Evolutionary conservation across 2,888 invertebrate genomes (phyloP), one percentile per base, ranked within the genome.

Genomic region (Dryococelus australis): DNA sequence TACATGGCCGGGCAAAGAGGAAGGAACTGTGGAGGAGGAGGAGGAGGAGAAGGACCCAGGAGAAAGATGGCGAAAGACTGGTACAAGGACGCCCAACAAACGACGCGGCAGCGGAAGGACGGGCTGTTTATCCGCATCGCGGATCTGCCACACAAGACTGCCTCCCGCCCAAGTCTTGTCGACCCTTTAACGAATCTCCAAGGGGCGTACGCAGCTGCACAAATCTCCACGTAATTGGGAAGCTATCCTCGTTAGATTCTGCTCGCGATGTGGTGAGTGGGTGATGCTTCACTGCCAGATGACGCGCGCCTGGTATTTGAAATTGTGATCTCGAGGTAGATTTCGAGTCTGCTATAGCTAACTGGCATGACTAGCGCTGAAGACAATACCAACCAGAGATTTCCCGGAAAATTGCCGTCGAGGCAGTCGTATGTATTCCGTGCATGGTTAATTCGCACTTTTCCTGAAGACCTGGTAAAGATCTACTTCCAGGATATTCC

Each of bases 211-310:
- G 16, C 10, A 20, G 65, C 65, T 65, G 65, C 65, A 65, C 65
- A 65, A 65, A 65, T 65, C 65, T 65, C 65, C 65, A 65, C 65
- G 16, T 65, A 65, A 65, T 65, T 65, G 65, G 65, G 65, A 65
- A 65, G 65, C 65, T 24, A 65, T 65, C 65, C 65, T 65, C 65
- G 65, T 65, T 65, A 65, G 65, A 65, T 65, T 65, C 65, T 24
- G 20, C 16, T 13, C 65, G 16, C 65, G 20, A 13, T 65, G 65
- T 13, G n/a, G n/a, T n/a, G n/a, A n/a, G n/a, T 13, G 5, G 65
- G 20, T 24, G 20, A 65, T 65, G 20, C 65, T 65, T 65, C 65
- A 16, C 65, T 65, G 65, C 16, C 65, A 5, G 65, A n/a, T n/a
- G n/a, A n/a, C n/a, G 65, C 10, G 24, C 0, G 8, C 1, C 13